phyloP scores from a whole-genome alignment of 1,140 invertebrate species.

The Tetramorium alpestre region DNA sequence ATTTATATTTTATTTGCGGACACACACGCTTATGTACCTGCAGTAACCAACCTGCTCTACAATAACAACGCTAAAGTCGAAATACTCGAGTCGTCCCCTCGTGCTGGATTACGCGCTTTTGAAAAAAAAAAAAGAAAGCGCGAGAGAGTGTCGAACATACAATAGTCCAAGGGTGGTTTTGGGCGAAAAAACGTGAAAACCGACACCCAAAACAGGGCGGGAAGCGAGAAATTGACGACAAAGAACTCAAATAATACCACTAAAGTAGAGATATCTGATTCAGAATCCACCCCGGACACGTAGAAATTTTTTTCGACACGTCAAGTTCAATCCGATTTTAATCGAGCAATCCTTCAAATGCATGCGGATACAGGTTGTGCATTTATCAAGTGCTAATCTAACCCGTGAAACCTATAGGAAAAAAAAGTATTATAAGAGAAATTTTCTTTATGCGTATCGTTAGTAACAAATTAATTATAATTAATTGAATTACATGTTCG shows the following conservation, averaged over 20 bases:
- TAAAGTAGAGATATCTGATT: conserved; percentile 83
- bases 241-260: conserved; percentile 81
- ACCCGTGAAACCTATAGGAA: neutral
- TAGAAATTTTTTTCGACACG: conserved; percentile 54
- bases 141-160: conserved; percentile 69
- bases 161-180: conserved; percentile 83
- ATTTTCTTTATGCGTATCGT: neutral
- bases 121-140: conserved; percentile 77
- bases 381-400: conserved; percentile 28
- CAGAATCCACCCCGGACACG: conserved; percentile 73
- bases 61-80: conserved; percentile 78
- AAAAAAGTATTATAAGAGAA: neutral
- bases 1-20: conserved; percentile 63
- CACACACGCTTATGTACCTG: conserved; percentile 77
- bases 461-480: neutral
- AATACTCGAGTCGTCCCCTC: conserved; percentile 81
- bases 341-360: conserved; percentile 65
- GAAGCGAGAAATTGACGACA: conserved; percentile 83
- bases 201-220: conserved; percentile 85
- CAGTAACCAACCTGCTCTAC: conserved; percentile 82
- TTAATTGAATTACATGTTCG: neutral
- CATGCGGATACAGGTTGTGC: conserved; percentile 18
- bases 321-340: conserved; percentile 78
- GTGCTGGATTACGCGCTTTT: conserved; percentile 84
- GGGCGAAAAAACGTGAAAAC: conserved; percentile 86